Percentiles rank a stretch among this genome's conserved stretches.
These are phyloP conservation scores for Ctenopoma multispine DNA, from an alignment of 2,797 vertebrate species.

Conservation along the genomic window DNA sequence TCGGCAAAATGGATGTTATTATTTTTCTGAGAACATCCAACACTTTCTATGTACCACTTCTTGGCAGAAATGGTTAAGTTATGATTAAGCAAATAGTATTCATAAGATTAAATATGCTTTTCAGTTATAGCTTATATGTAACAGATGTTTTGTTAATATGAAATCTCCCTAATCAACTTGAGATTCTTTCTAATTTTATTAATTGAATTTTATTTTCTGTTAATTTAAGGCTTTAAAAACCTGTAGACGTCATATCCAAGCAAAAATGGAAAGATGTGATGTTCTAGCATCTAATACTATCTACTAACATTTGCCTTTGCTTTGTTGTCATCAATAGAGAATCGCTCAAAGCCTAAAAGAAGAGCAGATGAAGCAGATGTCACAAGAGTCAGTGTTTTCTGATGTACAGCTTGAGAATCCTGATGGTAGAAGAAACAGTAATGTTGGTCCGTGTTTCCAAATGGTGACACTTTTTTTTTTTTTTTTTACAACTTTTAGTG, in stretches of 20 bases:
- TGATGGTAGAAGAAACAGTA: conserved; percentile 83
- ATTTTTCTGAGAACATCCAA: conserved; percentile 2
- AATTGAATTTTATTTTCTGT: conserved; percentile 6
- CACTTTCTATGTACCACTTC: conserved; percentile 13
- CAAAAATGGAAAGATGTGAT: neutral
- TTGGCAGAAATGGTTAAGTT: conserved; percentile 25
- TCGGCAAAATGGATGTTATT: neutral
- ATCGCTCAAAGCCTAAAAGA: conserved; percentile 98
- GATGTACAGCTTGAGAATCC: conserved; percentile 91
- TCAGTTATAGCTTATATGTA: conserved; percentile 4
- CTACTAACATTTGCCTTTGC: neutral
- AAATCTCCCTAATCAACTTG: neutral
- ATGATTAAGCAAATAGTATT: conserved; percentile 9
- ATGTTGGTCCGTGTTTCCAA: conserved; percentile 76
- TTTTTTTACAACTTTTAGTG: neutral
- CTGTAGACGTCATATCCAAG: neutral
- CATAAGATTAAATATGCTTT: conserved; percentile 5
- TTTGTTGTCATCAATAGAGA: conserved; percentile 82
- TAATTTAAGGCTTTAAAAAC: conserved; percentile 11
- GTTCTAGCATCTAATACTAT: conserved; percentile 9
- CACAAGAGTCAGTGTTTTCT: conserved; percentile 88
- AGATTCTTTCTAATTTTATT: conserved; percentile 11
- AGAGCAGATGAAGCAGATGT: conserved; percentile 89
- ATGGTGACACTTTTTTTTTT: conserved; percentile 10
- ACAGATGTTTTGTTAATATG: neutral